Evolutionary conservation across 1,140 invertebrate species (phyloP).

Genomic region (Gerris buenoi): DNA sequence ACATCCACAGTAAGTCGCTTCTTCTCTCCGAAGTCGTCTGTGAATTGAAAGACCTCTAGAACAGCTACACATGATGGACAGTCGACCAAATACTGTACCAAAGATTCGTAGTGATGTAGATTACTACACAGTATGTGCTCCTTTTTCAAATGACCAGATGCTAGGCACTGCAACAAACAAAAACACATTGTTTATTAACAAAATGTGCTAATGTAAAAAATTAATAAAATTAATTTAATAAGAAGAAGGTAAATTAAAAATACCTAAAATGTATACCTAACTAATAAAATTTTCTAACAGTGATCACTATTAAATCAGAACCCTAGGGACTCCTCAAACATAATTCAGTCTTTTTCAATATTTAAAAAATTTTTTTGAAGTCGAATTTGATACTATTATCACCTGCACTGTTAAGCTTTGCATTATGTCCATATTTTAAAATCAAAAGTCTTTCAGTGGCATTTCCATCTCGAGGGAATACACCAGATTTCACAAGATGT

Average conservation of each 20-base stretch:
- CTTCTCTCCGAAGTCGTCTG: constrained; percentile 1
- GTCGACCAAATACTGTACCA: constrained; percentile 9
- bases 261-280: not conserved
- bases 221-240: no score
- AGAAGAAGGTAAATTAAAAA: not conserved
- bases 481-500: no score
- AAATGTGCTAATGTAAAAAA: no score
- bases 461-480: no score
- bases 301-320: not conserved
- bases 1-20: constrained; percentile 18
- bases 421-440: no score
- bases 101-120: constrained; percentile 16
- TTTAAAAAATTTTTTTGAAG: no score
- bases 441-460: no score
- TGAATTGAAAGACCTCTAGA: constrained; percentile 15
- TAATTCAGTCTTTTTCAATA: no score
- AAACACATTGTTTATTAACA: not conserved
- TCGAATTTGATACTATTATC: no score
- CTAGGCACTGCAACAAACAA: not conserved
- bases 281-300: not conserved
- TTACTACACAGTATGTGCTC: constrained; percentile 17
- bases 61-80: constrained; percentile 11
- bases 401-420: no score
- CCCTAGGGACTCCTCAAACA: not conserved
- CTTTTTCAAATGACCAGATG: constrained; percentile 8